Conservation (phyloP, 2,797 vertebrate species). For the Mastacembelus armatus region DNA sequence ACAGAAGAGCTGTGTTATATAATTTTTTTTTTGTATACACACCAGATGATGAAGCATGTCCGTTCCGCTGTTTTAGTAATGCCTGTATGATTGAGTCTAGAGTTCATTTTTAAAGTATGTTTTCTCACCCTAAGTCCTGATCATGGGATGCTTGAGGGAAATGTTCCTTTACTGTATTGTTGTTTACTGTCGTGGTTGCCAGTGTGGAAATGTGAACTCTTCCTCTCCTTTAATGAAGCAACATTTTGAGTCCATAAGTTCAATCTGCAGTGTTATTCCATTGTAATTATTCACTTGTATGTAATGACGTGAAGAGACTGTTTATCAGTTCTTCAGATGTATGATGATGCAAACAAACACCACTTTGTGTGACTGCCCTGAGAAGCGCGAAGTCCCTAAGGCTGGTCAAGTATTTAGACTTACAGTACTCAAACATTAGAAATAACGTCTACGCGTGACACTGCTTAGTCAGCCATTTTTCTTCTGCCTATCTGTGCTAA, state of each 20-base stretch:
- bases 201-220: not conserved
- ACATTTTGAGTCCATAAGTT: not conserved
- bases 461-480: slow-evolving; percentile 34
- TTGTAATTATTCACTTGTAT: not conserved
- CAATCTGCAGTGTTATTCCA: not conserved
- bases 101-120: too few species aligned
- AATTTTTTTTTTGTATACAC: too few species aligned
- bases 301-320: not conserved
- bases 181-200: not conserved
- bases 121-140: not conserved
- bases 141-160: not conserved
- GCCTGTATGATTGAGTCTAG: too few species aligned
- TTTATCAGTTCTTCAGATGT: not conserved
- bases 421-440: slow-evolving; percentile 5
- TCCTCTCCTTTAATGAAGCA: not conserved
- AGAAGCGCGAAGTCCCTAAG: not conserved
- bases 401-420: slow-evolving; percentile 14
- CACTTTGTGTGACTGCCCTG: slow-evolving; percentile 25
- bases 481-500: slow-evolving; percentile 1
- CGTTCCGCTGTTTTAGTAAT: too few species aligned
- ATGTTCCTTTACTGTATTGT: not conserved
- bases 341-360: slow-evolving; percentile 13
- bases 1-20: too few species aligned
- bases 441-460: slow-evolving; percentile 8
- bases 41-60: too few species aligned